Conservation (phyloP, 2,888 invertebrate genomes). For the Scaptomyza caliginosa region DNA sequence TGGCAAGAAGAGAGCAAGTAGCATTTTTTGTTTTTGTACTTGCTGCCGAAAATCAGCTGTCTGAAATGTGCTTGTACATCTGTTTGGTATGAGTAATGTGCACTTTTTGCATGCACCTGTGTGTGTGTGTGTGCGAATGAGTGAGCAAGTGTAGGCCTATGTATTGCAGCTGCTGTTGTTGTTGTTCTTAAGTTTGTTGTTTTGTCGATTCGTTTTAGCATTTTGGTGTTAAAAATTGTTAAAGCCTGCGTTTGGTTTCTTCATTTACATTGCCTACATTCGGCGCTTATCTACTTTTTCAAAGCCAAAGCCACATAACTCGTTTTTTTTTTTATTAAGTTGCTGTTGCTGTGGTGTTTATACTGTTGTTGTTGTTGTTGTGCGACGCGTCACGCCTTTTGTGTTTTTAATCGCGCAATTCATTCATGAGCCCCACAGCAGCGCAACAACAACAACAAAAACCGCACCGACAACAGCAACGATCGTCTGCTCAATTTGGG, state of each 20-base stretch:
- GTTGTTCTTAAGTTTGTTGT: constrained; percentile 14
- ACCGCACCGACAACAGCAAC: constrained; percentile 19
- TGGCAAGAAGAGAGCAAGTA: constrained; percentile 45
- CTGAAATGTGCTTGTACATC: constrained; percentile 1
- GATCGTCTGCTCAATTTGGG: constrained; percentile 52
- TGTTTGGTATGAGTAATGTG: constrained; percentile 8
- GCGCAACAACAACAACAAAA: constrained; percentile 20
- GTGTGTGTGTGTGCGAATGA: constrained; percentile 8
- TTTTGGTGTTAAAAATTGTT: constrained; percentile 41
- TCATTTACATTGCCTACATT: constrained; percentile 51
- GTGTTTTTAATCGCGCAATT: constrained; percentile 63
- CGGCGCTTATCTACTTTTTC: constrained; percentile 55
- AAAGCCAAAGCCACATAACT: constrained; percentile 71
- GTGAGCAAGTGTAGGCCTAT: constrained; percentile 13
- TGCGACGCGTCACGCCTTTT: constrained; percentile 64
- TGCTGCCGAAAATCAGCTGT: constrained; percentile 70
- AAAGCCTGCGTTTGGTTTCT: constrained; percentile 42
- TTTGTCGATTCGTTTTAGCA: constrained; percentile 21
- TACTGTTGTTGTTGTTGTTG: constrained; percentile 20
- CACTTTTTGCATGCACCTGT: background rate
- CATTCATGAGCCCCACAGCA: constrained; percentile 60
- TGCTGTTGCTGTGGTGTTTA: constrained; percentile 12
- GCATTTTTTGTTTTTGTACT: constrained; percentile 46
- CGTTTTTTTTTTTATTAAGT: constrained; percentile 52
- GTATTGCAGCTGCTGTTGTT: constrained; percentile 21